Conservation (phyloP, 2,888 invertebrate species). For the Rhamphomyia laevipes region DNA sequence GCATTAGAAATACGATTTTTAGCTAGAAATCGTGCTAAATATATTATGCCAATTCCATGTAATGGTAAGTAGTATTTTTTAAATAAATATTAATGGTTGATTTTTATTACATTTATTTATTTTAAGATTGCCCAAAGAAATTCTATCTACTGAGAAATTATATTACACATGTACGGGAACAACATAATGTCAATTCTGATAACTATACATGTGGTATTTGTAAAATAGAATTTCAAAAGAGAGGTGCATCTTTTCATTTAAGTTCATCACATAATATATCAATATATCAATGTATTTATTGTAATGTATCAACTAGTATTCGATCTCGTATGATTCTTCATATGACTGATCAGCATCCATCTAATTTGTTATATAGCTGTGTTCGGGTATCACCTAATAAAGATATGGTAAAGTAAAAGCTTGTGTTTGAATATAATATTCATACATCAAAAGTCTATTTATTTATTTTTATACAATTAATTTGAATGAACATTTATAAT, state of each 20-base stretch:
- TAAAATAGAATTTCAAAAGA: background rate
- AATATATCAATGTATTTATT: conserved; percentile 42
- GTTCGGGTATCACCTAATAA: conserved; percentile 20
- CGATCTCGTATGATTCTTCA: conserved; percentile 38
- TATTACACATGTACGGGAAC: conserved; percentile 6
- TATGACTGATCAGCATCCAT: conserved; percentile 37
- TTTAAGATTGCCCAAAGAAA: conserved; percentile 10
- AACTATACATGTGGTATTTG: conserved; percentile 9
- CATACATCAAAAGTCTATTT: too few relatives aligned
- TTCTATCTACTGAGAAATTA: conserved; percentile 8
- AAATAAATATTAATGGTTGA: too few relatives aligned
- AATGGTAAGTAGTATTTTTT: conserved; percentile 8
- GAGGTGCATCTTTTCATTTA: conserved; percentile 30
- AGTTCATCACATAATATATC: conserved; percentile 32
- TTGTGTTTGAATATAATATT: background rate
- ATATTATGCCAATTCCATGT: conserved; percentile 14
- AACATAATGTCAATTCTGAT: background rate
- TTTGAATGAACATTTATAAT: too few relatives aligned
- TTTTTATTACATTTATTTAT: background rate
- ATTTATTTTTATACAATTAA: too few relatives aligned
- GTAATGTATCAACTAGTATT: conserved; percentile 33
- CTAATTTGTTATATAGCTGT: conserved; percentile 31
- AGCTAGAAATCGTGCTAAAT: conserved; percentile 7
- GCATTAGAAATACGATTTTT: conserved; percentile 2
- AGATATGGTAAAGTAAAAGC: background rate